A percentile compares a stretch with the other conserved stretches of the same genome.
phyloP scores from a whole-genome alignment of 2,113 vertebrate genomes.

The Tricholaema leucomelas region DNA sequence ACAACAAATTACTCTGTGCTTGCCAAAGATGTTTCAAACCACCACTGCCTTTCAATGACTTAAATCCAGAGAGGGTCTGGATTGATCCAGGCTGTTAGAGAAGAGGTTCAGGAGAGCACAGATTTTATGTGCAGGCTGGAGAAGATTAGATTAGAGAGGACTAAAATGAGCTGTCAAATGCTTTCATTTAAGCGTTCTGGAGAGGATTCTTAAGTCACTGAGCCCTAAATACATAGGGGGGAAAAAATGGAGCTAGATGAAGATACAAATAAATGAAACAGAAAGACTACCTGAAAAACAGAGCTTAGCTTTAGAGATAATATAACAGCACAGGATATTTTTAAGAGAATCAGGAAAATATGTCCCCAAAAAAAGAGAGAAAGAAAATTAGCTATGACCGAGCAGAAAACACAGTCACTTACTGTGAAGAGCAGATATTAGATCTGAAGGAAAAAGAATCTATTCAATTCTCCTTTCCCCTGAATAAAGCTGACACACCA shows the following conservation, averaged over 20 bases:
- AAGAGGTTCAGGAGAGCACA: background rate
- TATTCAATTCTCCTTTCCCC: background rate
- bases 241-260: background rate
- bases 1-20: background rate
- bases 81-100: background rate
- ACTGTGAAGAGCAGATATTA: background rate
- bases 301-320: background rate
- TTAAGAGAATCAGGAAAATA: background rate
- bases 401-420: conserved; percentile 4
- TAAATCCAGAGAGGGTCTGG: background rate
- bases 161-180: conserved; percentile 29
- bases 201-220: background rate
- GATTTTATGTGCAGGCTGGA: background rate
- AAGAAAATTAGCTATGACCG: background rate
- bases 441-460: background rate
- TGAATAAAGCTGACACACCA: background rate
- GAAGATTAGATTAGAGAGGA: background rate
- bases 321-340: background rate
- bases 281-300: background rate
- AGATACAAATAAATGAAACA: background rate
- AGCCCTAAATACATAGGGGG: background rate
- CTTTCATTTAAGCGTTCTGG: background rate
- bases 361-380: background rate
- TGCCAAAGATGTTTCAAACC: background rate
- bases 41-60: rapidly evolving